phyloP scores from a whole-genome alignment of 2,888 invertebrate species.

The Abrostola triplasia region DNA sequence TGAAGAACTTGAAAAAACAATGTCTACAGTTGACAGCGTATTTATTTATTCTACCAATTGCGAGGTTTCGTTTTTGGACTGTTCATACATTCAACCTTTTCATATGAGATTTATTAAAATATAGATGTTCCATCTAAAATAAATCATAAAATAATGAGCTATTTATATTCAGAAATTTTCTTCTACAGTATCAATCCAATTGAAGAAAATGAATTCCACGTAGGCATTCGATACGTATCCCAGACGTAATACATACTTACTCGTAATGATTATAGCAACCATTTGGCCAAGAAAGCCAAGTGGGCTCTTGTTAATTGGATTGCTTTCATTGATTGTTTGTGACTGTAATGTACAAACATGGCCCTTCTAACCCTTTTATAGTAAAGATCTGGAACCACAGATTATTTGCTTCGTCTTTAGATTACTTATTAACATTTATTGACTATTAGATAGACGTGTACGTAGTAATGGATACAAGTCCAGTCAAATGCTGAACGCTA shows the following conservation, averaged over 20 bases:
- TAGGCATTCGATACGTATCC: constrained; percentile 51
- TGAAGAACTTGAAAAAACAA: too few species aligned
- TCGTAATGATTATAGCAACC: constrained; percentile 77
- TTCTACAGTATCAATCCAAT: constrained; percentile 53
- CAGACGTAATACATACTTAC: constrained; percentile 65
- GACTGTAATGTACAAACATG: constrained; percentile 59
- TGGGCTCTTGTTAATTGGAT: constrained; percentile 79
- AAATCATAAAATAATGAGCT: constrained; percentile 40
- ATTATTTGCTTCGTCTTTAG: constrained; percentile 32
- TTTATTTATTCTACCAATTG: too few species aligned
- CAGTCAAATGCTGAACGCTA: too few species aligned
- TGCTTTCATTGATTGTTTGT: constrained; percentile 73
- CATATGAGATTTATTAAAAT: constrained; percentile 3
- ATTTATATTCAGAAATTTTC: constrained; percentile 49
- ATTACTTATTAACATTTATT: constrained; percentile 31
- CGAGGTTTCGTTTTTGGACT: too few species aligned
- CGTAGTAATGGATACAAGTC: not conserved
- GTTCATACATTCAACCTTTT: not conserved
- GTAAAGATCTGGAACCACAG: constrained; percentile 23
- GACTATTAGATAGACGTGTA: too few species aligned
- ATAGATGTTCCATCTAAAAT: constrained; percentile 15
- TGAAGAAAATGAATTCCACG: constrained; percentile 65
- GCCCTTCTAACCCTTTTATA: constrained; percentile 41
- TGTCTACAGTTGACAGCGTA: too few species aligned
- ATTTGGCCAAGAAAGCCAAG: constrained; percentile 76